These are phyloP conservation scores for Girardia tigrina DNA, from an alignment of 2,888 invertebrate species.

Conservation along the genomic window DNA sequence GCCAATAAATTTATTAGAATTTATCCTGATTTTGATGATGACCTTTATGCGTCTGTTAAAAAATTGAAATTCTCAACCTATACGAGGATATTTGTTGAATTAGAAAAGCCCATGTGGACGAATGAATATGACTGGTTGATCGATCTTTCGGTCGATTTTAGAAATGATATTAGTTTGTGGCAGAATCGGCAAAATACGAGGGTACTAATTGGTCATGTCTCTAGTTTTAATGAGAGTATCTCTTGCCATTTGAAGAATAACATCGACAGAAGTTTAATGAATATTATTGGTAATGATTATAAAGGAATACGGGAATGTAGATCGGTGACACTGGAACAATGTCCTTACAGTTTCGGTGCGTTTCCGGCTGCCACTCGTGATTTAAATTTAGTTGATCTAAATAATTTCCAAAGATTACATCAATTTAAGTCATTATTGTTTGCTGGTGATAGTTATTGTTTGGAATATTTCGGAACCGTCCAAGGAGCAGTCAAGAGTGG, in stretches of 20 bases:
- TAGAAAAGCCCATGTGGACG: not conserved
- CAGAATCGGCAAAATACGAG: not conserved
- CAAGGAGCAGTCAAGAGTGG: slow-evolving; percentile 28
- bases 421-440: not conserved
- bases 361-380: not conserved
- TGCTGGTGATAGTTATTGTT: slow-evolving; percentile 17
- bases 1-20: not conserved
- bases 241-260: not conserved
- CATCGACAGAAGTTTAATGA: not conserved
- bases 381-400: not conserved
- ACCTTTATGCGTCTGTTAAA: not conserved
- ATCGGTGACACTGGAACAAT: not conserved
- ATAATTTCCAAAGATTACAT: not conserved
- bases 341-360: not conserved
- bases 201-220: not conserved
- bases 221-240: not conserved
- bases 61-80: slow-evolving; percentile 3
- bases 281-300: not conserved
- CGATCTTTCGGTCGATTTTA: not conserved
- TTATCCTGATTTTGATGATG: slow-evolving; percentile 7
- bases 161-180: not conserved
- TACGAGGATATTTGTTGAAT: not conserved
- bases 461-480: slow-evolving; percentile 21
- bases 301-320: not conserved
- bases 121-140: not conserved